These are phyloP conservation scores for Ostrea edulis DNA, from an alignment of 1,140 invertebrate genomes.

Conservation along the genomic window DNA sequence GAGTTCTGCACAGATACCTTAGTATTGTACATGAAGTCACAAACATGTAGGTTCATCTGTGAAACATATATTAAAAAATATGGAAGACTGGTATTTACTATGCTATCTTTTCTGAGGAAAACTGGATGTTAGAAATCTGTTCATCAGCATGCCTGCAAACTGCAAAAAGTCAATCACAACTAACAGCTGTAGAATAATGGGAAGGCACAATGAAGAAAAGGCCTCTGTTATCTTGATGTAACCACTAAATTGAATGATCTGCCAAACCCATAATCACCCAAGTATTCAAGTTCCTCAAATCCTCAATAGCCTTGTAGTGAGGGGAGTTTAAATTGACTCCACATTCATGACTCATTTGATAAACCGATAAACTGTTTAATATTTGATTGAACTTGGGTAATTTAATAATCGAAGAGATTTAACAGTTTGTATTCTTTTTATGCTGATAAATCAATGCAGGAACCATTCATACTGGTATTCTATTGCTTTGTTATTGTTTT, in stretches of 20 bases:
- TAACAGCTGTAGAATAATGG: slow-evolving; percentile 17
- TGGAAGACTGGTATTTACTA: too few species aligned
- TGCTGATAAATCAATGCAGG: not conserved
- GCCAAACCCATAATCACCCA: not conserved
- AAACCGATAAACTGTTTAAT: not conserved
- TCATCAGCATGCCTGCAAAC: not conserved
- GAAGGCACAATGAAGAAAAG: not conserved
- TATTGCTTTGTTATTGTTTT: not conserved
- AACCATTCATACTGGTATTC: not conserved
- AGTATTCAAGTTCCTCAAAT: not conserved
- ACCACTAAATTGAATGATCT: not conserved
- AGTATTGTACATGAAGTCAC: too few species aligned
- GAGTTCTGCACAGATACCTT: too few species aligned
- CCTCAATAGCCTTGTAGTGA: not conserved
- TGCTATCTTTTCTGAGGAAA: not conserved
- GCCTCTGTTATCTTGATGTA: not conserved
- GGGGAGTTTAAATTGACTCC: not conserved
- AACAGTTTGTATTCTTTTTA: not conserved
- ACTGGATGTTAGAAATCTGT: not conserved
- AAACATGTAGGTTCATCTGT: too few species aligned
- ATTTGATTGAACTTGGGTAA: not conserved
- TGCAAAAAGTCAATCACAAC: not conserved
- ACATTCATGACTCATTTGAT: slow-evolving; percentile 16
- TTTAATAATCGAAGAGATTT: slow-evolving; percentile 17
- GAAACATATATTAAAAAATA: too few species aligned